Evolutionary conservation across 2,797 vertebrate genomes (phyloP), one percentile per base, ranked within the genome.

Genomic region (Sebastes iracundus): DNA sequence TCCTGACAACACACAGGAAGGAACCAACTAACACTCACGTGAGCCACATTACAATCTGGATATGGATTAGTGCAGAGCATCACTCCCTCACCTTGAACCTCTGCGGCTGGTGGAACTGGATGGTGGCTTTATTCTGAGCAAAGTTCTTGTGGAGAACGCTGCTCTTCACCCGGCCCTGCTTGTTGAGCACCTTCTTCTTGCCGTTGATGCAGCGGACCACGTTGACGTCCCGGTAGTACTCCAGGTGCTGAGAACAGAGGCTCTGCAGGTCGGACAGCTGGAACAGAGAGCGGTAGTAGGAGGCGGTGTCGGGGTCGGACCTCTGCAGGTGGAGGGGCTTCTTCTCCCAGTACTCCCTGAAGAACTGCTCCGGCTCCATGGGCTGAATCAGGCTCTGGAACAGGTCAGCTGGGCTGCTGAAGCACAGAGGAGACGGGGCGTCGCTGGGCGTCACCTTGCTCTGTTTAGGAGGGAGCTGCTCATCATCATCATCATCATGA

Each of bases 91-190:
- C 98, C 96, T 98, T 97, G 93, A 98, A 99, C 88, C 98, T 96
- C 94, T 99, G 97, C 0, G 97, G 97, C 79, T 99, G 98, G 90
- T 99, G 98, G 85, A 98, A 97, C 88, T 99, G 98, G 85, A 99
- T 94, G 1, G 97, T 99, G n/a, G 96, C 97, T 75, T 96, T 97
- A 76, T 95, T 96, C 88, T 96, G 96, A 77, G 93, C 88, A 49
- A 98, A 95, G 88, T 95, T 96, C 88, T 95, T 97, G 73, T 87
- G 94, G 79, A 99, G 95, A 59, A 95, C 95, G n/a, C 84, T 71
- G 80, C 95, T 96, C 76, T 92, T 96, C 2, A 96, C 97, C 71
- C 73, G 93, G 0, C 97, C 97, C 4, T 92, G 92, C 89, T 96
- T 97, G 89, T 97, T 98, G 72, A 99, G 92, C 58, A 96, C 90